phyloP scores from a whole-genome alignment of 2,888 invertebrate species.

The Amitus sp. region DNA sequence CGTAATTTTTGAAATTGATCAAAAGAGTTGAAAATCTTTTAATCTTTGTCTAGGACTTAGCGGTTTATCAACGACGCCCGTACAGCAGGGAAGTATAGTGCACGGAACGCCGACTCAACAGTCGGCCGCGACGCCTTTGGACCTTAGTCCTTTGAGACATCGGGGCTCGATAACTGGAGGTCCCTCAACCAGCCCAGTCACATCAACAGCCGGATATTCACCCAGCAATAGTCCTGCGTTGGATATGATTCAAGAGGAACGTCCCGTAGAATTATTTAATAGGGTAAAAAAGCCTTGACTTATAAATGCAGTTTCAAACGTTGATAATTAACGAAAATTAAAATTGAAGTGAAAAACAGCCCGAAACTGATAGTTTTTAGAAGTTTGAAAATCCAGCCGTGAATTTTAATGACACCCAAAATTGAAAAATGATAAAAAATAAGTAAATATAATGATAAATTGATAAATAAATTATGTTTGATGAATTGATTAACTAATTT shows the following conservation, averaged over 20 bases:
- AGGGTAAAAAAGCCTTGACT: constrained; percentile 49
- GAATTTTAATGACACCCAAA: no score
- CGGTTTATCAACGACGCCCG: constrained; percentile 75
- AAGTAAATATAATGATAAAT: no score
- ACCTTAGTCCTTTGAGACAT: constrained; percentile 66
- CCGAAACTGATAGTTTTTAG: no score
- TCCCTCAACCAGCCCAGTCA: no score
- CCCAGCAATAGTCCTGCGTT: constrained; percentile 72
- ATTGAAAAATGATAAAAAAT: no score
- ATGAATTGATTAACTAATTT: no score
- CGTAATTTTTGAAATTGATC: not conserved
- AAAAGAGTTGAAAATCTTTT: not conserved
- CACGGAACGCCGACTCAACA: constrained; percentile 76
- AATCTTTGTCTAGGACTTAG: constrained; percentile 72
- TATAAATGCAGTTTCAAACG: no score
- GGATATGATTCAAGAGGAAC: constrained; percentile 83
- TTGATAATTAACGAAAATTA: no score
- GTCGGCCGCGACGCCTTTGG: constrained; percentile 68
- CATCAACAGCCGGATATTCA: constrained; percentile 66
- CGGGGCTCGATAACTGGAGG: no score
- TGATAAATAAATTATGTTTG: no score
- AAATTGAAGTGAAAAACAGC: no score
- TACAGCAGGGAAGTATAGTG: constrained; percentile 76
- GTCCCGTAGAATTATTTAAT: constrained; percentile 70
- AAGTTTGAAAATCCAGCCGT: no score